phyloP scores from a whole-genome alignment of 2,888 invertebrate genomes.

The Phengaris arion region DNA sequence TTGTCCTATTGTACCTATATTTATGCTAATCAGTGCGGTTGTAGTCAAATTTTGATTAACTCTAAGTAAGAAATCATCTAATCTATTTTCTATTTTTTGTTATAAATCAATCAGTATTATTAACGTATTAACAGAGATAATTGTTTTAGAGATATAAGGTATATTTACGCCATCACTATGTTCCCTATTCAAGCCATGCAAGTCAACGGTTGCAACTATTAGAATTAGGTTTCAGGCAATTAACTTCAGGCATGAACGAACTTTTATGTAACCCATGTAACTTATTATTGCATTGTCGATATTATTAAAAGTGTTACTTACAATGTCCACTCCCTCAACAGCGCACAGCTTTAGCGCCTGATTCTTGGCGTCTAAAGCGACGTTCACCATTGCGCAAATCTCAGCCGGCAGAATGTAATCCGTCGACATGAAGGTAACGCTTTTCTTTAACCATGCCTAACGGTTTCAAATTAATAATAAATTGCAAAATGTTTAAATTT shows the following conservation, averaged over 20 bases:
- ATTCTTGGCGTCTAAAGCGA: conserved; percentile 97
- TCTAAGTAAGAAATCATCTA: background rate
- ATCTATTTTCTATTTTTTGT: too few species aligned
- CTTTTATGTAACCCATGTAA: conserved; percentile 19
- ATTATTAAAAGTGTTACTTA: conserved; percentile 70
- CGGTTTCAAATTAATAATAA: conserved; percentile 35
- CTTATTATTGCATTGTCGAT: conserved; percentile 26
- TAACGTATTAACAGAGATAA: background rate
- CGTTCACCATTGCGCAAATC: conserved; percentile 99
- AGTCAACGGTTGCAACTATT: conserved; percentile 9
- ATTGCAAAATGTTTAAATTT: too few species aligned
- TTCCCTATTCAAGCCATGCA: conserved; percentile 24
- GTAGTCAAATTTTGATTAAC: background rate
- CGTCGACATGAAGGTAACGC: conserved; percentile 95
- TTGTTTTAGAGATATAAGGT: background rate
- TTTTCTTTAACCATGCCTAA: conserved; percentile 94
- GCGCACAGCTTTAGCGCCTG: conserved; percentile 97
- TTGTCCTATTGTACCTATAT: background rate
- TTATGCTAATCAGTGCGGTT: background rate
- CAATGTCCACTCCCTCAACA: conserved; percentile 96
- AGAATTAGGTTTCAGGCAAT: background rate
- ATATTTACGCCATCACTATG: background rate
- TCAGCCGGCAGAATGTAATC: conserved; percentile 99
- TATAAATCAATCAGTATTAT: background rate
- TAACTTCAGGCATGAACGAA: background rate